Percentiles rank a stretch among this genome's conserved stretches.
Conservation (phyloP, 2,797 vertebrate species). For the Lepilemur septentrionalis region DNA sequence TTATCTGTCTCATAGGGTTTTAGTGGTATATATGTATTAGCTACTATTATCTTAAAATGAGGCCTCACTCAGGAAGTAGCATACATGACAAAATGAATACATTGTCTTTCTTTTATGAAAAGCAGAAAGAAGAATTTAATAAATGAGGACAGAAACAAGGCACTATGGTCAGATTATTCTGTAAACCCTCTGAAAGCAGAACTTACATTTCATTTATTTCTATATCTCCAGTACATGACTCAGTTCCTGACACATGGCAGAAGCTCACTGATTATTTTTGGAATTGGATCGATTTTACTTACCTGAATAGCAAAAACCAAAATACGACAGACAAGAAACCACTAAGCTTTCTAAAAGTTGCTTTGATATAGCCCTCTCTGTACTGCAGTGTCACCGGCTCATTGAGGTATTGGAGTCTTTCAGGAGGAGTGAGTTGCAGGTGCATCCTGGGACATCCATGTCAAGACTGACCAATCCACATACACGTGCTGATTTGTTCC, state of each 20-base stretch:
- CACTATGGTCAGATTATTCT: neutral
- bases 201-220: conserved; percentile 44
- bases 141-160: neutral
- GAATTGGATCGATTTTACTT: neutral
- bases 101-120: neutral
- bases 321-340: neutral
- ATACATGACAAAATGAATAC: neutral
- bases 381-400: neutral
- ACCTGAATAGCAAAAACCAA: neutral
- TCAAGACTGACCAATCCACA: neutral
- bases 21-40: neutral
- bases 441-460: neutral
- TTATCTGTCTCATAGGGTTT: neutral
- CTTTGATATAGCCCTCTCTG: neutral
- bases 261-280: neutral
- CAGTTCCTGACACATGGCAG: neutral
- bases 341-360: neutral
- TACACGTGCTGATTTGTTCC: neutral
- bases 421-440: neutral
- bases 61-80: neutral
- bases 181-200: neutral
- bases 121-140: neutral
- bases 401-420: neutral
- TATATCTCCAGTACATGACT: neutral
- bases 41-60: conserved; percentile 21